phyloP scores from a whole-genome alignment of 1,140 invertebrate species.

The Atta texana region DNA sequence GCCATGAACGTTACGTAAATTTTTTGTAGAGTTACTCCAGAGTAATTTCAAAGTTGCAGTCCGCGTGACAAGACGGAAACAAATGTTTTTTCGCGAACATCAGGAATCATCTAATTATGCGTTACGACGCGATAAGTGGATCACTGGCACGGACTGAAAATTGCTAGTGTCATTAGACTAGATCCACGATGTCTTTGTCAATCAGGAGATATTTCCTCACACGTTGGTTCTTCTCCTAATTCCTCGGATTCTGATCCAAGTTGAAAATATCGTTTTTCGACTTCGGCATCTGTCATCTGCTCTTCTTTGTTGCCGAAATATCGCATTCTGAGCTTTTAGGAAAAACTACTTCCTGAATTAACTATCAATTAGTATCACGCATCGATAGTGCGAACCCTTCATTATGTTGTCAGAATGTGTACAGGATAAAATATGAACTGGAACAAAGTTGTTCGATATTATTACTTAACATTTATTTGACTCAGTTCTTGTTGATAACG shows the following conservation, averaged over 20 bases:
- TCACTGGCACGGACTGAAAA: slow-evolving; percentile 34
- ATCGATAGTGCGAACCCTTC: neutral
- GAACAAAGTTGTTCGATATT: neutral
- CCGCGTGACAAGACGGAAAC: neutral
- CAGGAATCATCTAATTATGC: slow-evolving; percentile 9
- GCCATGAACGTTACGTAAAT: neutral
- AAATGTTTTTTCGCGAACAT: neutral
- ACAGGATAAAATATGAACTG: neutral
- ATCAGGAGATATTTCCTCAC: neutral
- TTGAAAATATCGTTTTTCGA: neutral
- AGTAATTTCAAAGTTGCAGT: neutral
- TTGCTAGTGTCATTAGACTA: neutral
- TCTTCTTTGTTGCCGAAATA: neutral
- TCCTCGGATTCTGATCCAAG: neutral
- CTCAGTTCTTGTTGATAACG: neutral
- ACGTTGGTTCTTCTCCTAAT: neutral
- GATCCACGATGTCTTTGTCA: slow-evolving; percentile 13
- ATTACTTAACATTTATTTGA: neutral
- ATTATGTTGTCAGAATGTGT: slow-evolving; percentile 24
- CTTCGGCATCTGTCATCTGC: neutral
- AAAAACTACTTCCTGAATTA: slow-evolving; percentile 35
- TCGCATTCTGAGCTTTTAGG: neutral
- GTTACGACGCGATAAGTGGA: slow-evolving; percentile 48
- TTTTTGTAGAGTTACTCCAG: neutral
- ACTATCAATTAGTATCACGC: slow-evolving; percentile 15